These are phyloP conservation scores for Aurelia aurita complex sp. Pacific DNA, from an alignment of 30 jellyfish, hydroid and myxozoan genomes.

Conservation along the genomic window DNA sequence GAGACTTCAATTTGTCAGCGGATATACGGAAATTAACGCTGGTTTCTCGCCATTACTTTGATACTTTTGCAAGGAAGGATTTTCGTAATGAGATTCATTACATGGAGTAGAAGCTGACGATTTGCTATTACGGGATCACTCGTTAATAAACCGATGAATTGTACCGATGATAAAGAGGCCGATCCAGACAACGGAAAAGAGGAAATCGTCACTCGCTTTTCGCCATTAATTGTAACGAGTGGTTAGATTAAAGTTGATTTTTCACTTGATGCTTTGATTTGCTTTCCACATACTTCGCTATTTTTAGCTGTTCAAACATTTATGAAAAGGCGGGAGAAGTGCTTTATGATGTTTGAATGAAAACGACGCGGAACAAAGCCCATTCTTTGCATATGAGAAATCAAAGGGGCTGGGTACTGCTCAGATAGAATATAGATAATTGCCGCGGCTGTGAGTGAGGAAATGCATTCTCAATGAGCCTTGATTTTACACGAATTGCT, in stretches of 20 bases:
- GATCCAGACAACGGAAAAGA: too few species aligned
- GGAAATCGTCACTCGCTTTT: neutral
- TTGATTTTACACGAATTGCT: constrained; percentile 16
- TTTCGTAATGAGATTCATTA: too few species aligned
- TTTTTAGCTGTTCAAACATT: constrained; percentile 18
- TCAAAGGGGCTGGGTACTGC: neutral
- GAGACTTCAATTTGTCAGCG: too few species aligned
- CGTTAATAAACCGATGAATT: too few species aligned
- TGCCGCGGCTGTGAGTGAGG: constrained; percentile 46
- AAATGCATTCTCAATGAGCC: constrained; percentile 17
- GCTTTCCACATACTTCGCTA: constrained; percentile 7
- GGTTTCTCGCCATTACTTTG: too few species aligned
- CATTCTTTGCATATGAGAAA: too few species aligned
- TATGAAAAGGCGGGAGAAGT: constrained; percentile 41
- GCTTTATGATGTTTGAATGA: constrained; percentile 24
- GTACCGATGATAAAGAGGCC: too few species aligned
- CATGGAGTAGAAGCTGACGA: too few species aligned
- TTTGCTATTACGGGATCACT: too few species aligned
- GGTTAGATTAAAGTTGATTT: constrained; percentile 7
- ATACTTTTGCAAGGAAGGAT: too few species aligned
- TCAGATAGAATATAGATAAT: constrained; percentile 16
- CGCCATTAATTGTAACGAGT: constrained; percentile 7
- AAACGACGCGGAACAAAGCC: too few species aligned
- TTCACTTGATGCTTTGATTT: constrained; percentile 7
- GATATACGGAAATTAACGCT: too few species aligned